Base-by-base conservation (phyloP, 2,888 invertebrate genomes). In the Dendrolimus houi region DNA sequence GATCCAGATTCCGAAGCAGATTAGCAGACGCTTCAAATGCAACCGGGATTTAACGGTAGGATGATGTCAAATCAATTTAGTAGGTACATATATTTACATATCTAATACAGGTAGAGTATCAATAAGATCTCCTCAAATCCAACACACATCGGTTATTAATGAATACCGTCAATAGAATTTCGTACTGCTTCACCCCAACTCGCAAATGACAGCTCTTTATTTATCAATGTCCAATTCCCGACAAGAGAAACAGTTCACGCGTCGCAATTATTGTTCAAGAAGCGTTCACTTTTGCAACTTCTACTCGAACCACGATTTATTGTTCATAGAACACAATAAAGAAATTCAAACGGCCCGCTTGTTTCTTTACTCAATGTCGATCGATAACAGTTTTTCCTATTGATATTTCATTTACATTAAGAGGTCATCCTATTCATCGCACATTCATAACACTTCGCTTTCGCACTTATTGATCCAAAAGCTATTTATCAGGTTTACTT, bases 131-230 rank as follows among this genome's bases (percentile, higher is more conserved):
- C 74, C 69, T 75, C 71, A 71, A 72, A 77, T 75, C 73, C 80
- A 71, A 77, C 79, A 75, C 77, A 84, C 77, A 79, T 80, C 77
- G 74, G 81, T 84, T 86, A 85, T 87, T 85, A 83, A 87, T 85
- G 85, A 79, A 75, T 65, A 68, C 67, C 62, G 64, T 47, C 47
- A 47, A 47, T 47, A 71, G 64, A 76, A 74, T 77, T 82, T 79
- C 79, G 75, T 79, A 80, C 81, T 81, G 81, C 77, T 77, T 75
- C 75, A 76, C 71, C 75, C 73, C 70, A 67, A 78, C 81, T 75
- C 72, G 71, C 69, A 71, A 83, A 77, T 82, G 86, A 87, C 86
- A 84, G 85, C 79, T 68, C 74, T 79, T 77, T 83, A 86, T 86
- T 83, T 81, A 81, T 86, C 86, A 84, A 79, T 75, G 85, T 85